Percentiles rank a stretch among this genome's conserved stretches.
Evolutionary conservation across 2,797 vertebrate species (phyloP).

Genomic region (Oreonectes daqikongensis): DNA sequence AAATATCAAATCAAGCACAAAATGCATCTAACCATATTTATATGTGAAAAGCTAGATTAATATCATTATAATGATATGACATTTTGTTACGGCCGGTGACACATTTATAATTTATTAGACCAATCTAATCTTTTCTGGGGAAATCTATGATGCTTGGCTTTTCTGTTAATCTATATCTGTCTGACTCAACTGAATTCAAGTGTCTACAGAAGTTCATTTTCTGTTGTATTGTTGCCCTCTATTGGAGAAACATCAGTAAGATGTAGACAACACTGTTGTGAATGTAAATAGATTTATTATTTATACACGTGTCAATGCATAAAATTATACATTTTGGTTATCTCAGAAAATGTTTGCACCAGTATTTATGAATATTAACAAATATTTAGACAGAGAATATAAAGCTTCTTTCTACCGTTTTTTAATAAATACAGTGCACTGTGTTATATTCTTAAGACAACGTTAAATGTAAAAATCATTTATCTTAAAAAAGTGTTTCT

Average conservation of each 20-base stretch:
- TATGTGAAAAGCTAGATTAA: too few species aligned
- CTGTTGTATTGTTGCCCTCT: slow-evolving; percentile 10
- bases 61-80: too few species aligned
- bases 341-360: not conserved
- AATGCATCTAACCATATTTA: too few species aligned
- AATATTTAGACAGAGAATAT: not conserved
- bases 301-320: not conserved
- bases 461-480: not conserved
- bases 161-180: too few species aligned
- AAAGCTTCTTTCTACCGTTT: not conserved
- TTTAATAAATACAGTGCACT: not conserved
- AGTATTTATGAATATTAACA: not conserved
- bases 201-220: not conserved
- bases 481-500: not conserved
- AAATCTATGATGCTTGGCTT: too few species aligned
- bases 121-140: too few species aligned
- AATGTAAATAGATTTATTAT: not conserved
- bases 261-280: not conserved
- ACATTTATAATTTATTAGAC: too few species aligned
- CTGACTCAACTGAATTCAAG: too few species aligned
- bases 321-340: not conserved
- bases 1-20: too few species aligned
- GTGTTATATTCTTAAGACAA: not conserved
- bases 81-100: too few species aligned
- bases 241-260: not conserved